phyloP scores from a whole-genome alignment of 64 coral and sea anemone species.

The Trachythela sp. region DNA sequence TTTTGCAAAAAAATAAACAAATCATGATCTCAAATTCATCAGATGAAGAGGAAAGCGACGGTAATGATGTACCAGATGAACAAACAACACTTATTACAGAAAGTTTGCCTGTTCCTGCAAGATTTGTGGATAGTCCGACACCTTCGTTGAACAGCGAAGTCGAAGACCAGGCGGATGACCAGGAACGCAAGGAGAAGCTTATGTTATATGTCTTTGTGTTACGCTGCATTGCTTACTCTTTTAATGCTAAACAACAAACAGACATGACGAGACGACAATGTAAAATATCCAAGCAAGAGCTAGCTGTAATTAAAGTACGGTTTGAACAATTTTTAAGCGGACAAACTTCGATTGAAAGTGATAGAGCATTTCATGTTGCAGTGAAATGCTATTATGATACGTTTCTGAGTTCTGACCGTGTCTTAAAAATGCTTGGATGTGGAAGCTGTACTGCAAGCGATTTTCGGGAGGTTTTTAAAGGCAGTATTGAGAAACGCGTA shows the following conservation, averaged over 20 bases:
- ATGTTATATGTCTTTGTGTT: constrained; percentile 88
- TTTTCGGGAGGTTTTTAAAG: constrained; percentile 90
- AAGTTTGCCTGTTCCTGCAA: background rate
- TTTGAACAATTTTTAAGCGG: constrained; percentile 74
- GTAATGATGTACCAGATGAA: background rate
- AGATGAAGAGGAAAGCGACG: background rate
- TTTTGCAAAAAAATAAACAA: background rate
- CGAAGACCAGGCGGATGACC: constrained; percentile 36
- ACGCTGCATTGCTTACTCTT: constrained; percentile 77
- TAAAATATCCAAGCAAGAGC: constrained; percentile 73
- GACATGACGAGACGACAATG: constrained; percentile 76
- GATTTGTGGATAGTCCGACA: background rate
- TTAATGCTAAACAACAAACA: constrained; percentile 91
- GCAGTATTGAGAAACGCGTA: constrained; percentile 85
- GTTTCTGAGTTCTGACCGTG: constrained; percentile 82
- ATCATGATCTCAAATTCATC: constrained; percentile 15
- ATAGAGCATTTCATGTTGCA: constrained; percentile 80
- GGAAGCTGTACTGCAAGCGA: constrained; percentile 85
- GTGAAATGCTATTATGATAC: constrained; percentile 72
- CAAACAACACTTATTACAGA: background rate
- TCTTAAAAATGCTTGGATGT: constrained; percentile 76
- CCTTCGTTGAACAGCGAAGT: background rate
- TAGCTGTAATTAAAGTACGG: constrained; percentile 63
- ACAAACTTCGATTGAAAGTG: constrained; percentile 70
- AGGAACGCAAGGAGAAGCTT: constrained; percentile 76